Base-by-base conservation (phyloP, 2,888 invertebrate species). In the Deroplatys truncata region DNA sequence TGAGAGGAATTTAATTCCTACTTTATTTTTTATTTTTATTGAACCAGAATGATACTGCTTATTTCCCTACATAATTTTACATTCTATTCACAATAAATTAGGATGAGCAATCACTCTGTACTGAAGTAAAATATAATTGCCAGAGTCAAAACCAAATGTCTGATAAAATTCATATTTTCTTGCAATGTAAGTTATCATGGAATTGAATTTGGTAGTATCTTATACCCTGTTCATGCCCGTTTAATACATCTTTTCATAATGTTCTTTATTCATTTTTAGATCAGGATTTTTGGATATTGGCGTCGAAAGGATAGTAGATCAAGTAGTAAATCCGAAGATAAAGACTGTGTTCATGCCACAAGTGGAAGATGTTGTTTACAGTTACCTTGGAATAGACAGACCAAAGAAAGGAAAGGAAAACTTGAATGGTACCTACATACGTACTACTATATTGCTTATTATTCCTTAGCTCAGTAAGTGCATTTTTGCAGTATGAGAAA, bases 231-330 rank as follows among this genome's bases (percentile, higher is more conserved):
- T 72, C 2, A 72, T 72, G 20, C 7, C 20, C 0, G 56, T 56
- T 56, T 56, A 56, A 56, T 15, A 56, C 16, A 56, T 56, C 8
- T 56, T 20, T 56, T 56, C 5, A 20, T 72, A 72, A 72, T 72
- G 25, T 20, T 1, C 56, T 72, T 72, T 72, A 72, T 25, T 25
- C 2, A 56, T 20, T 25, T 72, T 87, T 94, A 98, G 98, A 92
- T 97, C 98, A 89, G 97, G 98, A 85, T 98, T 97, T 93, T 94
- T 99, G 91, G 98, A 98, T 92, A 97, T 96, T 91, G 99, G 99
- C 15, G 98, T 99, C 4, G 98, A 98, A 93, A 96, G 98, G 91
- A 98, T 99, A 91, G 98, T 99, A 0, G 98, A 98, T 93, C 99
- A 99, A 94, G 98, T 98, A 0, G 98, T 99, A 0, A 98, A 98